A percentile compares a stretch with the other conserved stretches of the same genome.
Evolutionary conservation across 2,888 invertebrate genomes (phyloP).

Genomic region (Pandemis cinnamomeana): DNA sequence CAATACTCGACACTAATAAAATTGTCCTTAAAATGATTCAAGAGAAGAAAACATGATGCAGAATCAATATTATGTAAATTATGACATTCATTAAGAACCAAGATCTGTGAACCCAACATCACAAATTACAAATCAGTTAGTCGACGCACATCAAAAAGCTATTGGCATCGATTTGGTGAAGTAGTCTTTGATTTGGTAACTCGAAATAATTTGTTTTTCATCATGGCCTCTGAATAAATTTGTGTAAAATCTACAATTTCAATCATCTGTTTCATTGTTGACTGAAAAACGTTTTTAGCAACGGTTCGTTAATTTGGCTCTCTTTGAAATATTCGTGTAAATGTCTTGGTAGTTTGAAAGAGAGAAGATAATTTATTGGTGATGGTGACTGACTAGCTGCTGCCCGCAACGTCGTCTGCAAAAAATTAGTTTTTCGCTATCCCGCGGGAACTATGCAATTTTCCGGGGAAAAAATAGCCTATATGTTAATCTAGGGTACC

Average conservation of each 20-base stretch:
- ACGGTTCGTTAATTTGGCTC: not conserved
- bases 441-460: too few relatives aligned
- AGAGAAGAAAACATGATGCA: not conserved
- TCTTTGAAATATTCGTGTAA: too few relatives aligned
- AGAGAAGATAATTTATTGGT: too few relatives aligned
- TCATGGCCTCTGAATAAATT: not conserved
- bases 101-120: not conserved
- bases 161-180: conserved; percentile 12
- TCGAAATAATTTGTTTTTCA: not conserved
- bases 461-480: too few relatives aligned
- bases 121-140: conserved; percentile 4
- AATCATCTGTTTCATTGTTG: not conserved
- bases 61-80: conserved; percentile 10
- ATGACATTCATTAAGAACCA: not conserved
- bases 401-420: too few relatives aligned
- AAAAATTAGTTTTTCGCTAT: too few relatives aligned
- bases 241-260: not conserved
- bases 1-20: not conserved
- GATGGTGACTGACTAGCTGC: too few relatives aligned
- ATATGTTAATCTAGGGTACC: too few relatives aligned
- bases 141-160: conserved; percentile 17
- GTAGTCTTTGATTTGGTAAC: not conserved
- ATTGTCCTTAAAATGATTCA: not conserved
- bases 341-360: too few relatives aligned
- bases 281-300: not conserved